These are phyloP conservation scores for Plectropomus leopardus DNA, from an alignment of 2,113 vertebrate genomes.

Conservation along the genomic window DNA sequence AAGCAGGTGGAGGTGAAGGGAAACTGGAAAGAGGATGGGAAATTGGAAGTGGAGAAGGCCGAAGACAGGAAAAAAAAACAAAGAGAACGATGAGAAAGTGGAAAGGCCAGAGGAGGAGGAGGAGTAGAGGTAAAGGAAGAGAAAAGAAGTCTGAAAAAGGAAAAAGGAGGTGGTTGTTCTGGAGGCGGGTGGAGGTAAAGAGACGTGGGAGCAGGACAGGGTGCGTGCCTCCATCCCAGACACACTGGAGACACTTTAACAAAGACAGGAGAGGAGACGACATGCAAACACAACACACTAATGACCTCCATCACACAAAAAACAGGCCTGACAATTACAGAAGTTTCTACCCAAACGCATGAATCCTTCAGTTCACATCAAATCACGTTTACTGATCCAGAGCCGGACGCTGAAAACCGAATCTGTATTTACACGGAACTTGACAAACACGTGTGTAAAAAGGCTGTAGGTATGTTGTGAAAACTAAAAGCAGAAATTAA, in stretches of 20 bases:
- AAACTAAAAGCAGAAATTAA: background rate
- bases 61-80: background rate
- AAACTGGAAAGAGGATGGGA: no score
- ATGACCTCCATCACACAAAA: constrained; percentile 54
- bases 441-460: background rate
- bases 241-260: constrained; percentile 70
- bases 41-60: no score
- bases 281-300: constrained; percentile 60
- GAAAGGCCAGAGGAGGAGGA: background rate
- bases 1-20: no score
- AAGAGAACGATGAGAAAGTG: background rate
- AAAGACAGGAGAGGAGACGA: constrained; percentile 55
- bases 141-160: background rate
- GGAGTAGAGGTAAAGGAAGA: background rate
- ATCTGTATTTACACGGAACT: background rate
- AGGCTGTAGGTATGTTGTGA: background rate
- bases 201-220: constrained; percentile 39
- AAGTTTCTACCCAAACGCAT: background rate
- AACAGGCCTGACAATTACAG: background rate
- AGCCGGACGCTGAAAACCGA: background rate
- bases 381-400: constrained; percentile 14
- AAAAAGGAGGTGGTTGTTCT: background rate
- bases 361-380: constrained; percentile 45
- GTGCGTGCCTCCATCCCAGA: constrained; percentile 64
- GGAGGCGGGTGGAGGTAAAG: constrained; percentile 18